Conservation (phyloP, 1,140 invertebrate species). For the Eriosoma lanigerum region DNA sequence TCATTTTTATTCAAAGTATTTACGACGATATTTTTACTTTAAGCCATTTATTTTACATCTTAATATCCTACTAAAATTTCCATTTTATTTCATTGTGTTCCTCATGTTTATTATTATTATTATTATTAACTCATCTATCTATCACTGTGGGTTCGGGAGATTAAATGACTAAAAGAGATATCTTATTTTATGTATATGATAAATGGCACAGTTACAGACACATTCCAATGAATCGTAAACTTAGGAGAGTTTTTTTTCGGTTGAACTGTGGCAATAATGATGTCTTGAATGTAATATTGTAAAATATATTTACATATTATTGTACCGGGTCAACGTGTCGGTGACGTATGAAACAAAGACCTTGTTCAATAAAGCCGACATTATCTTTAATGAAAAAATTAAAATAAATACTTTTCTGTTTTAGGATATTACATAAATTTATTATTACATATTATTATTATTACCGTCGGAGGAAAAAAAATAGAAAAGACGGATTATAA, state of each 20-base stretch:
- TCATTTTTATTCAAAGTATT: background rate
- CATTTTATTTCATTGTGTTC: background rate
- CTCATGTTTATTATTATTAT: constrained; percentile 40
- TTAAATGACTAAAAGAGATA: constrained; percentile 22
- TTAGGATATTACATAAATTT: constrained; percentile 41
- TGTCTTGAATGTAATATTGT: constrained; percentile 22
- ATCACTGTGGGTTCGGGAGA: background rate
- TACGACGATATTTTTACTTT: constrained; percentile 18
- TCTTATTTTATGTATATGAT: constrained; percentile 29
- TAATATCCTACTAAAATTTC: background rate
- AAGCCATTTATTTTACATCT: background rate
- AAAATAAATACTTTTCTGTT: constrained; percentile 8
- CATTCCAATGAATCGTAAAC: constrained; percentile 46
- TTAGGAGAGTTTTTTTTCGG: constrained; percentile 24
- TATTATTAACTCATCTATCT: constrained; percentile 12
- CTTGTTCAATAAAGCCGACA: background rate
- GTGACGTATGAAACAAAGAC: constrained; percentile 48
- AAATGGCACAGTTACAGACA: constrained; percentile 45
- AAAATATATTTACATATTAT: constrained; percentile 47
- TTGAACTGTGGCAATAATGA: constrained; percentile 31
- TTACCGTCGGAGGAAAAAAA: background rate
- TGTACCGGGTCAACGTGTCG: constrained; percentile 28
- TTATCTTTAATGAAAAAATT: background rate
- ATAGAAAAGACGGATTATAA: constrained; percentile 38
- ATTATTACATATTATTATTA: constrained; percentile 41